These are phyloP conservation scores for Anguilla rostrata DNA, from an alignment of 2,113 vertebrate genomes.

Conservation along the genomic window DNA sequence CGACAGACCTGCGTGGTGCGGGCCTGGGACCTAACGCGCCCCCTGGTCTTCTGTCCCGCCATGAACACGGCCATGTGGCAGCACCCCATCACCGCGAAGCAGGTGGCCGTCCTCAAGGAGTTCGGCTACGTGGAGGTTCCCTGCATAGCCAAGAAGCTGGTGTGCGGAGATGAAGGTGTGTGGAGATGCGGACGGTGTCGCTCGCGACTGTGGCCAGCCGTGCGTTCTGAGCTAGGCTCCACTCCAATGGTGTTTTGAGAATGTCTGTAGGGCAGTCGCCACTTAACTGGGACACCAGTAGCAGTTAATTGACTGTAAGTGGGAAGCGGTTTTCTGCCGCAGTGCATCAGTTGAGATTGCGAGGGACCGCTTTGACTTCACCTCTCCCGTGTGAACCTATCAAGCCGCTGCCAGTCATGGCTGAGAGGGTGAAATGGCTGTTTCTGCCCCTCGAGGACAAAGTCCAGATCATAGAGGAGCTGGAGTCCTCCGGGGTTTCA, in stretches of 20 bases:
- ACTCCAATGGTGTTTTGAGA: not conserved
- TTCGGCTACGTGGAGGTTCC: slow-evolving; percentile 90
- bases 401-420: not conserved
- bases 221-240: not conserved
- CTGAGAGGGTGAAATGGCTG: not conserved
- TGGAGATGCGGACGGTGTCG: not conserved
- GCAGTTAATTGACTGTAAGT: too few relatives aligned
- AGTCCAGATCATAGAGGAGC: not conserved
- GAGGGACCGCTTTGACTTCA: not conserved
- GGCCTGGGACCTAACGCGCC: slow-evolving; percentile 87
- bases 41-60: slow-evolving; percentile 94
- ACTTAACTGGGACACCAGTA: not conserved
- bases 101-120: slow-evolving; percentile 76
- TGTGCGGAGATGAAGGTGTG: slow-evolving; percentile 94
- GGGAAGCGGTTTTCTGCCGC: not conserved
- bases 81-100: slow-evolving; percentile 85
- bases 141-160: slow-evolving; percentile 86
- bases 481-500: not conserved
- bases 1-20: slow-evolving; percentile 87
- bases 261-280: not conserved
- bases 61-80: slow-evolving; percentile 99
- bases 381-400: too few relatives aligned
- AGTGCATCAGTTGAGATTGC: not conserved
- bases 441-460: not conserved
- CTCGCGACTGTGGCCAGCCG: not conserved